Evolutionary conservation across 1,140 invertebrate species (phyloP).

Genomic region (Drosophila bifasciata): DNA sequence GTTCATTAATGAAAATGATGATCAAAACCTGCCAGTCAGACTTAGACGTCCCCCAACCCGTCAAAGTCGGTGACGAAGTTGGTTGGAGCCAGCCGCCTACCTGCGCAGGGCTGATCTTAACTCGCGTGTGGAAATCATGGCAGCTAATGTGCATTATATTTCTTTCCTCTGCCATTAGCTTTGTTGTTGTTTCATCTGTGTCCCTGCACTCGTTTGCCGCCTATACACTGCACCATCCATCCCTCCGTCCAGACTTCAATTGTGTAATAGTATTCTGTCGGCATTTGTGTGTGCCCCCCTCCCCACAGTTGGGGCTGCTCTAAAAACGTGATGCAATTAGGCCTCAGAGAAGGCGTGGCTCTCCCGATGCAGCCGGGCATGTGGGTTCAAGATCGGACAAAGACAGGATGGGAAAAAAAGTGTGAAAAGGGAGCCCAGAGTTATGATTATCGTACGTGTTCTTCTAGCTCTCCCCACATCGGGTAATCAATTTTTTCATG

Average conservation of each 20-base stretch:
- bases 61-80: conserved; percentile 21
- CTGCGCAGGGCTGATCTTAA: conserved; percentile 12
- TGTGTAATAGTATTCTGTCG: conserved; percentile 63
- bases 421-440: conserved; percentile 46
- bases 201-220: background rate
- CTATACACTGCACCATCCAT: background rate
- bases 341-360: conserved; percentile 17
- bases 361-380: conserved; percentile 2
- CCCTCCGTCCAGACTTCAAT: conserved; percentile 34
- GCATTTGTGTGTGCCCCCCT: conserved; percentile 27
- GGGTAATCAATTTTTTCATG: conserved; percentile 59
- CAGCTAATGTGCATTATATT: conserved; percentile 53
- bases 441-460: conserved; percentile 64
- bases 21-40: conserved; percentile 47
- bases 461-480: conserved; percentile 15
- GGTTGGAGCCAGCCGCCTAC: background rate
- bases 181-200: too few species aligned
- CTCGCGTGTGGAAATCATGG: conserved; percentile 44
- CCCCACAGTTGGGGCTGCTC: conserved; percentile 32
- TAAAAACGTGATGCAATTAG: conserved; percentile 67
- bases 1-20: conserved; percentile 41
- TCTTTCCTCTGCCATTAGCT: conserved; percentile 12
- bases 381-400: conserved; percentile 4
- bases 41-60: conserved; percentile 23
- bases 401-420: conserved; percentile 16